Base-by-base conservation (phyloP, 2,113 vertebrate genomes). In the Pyrgilauda ruficollis region DNA sequence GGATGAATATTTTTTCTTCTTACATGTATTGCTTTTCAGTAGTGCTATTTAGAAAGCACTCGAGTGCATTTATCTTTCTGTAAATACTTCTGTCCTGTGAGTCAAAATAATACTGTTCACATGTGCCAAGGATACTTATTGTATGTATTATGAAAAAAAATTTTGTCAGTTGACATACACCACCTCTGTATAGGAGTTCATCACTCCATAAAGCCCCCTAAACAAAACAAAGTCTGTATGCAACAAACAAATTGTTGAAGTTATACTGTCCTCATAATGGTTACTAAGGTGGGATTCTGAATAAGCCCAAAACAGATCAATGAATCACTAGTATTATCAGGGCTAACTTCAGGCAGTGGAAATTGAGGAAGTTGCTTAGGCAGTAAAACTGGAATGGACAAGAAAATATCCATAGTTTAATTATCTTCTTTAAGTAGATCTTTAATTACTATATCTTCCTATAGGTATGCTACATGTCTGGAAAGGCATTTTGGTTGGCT, bases 1-100 rank as follows among this genome's bases (percentile, higher is more conserved):
- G 53, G 87, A 92, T 89, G 37, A 77, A 15, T 44, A 30, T 30
- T 64, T 70, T 95, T 92, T 96, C 33, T 84, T 95, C 44, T 84
- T 85, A 78, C 44, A 47, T 81, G 63, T 92, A 47, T 41, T 72
- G 61, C 15, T 39, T 95, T 90, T 96, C 75, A 90, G 47, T 49
- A 80, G 7, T n/a, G 31, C 31, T 72, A 41, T 77, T 92, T 83
- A 88, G 68, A 96, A 94, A 80, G 27, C 28, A 74, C 22, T 78
- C 61, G 61, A 92, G 33, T 88, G 56, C 63, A 67, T 75, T 84
- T 83, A 70, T 68, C 61, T 89, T 87, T 84, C 69, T 82, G 62
- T 75, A 86, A 90, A 92, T 61, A 73, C 24, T 85, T 37, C 37
- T 56, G 88, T 80, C 49, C 43, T 67, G 8, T 52, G 39, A 94